A percentile compares a stretch with the other conserved stretches of the same genome.
Conservation (phyloP, 2,888 invertebrate species). For the Sinopyrophorus schimmeli region DNA sequence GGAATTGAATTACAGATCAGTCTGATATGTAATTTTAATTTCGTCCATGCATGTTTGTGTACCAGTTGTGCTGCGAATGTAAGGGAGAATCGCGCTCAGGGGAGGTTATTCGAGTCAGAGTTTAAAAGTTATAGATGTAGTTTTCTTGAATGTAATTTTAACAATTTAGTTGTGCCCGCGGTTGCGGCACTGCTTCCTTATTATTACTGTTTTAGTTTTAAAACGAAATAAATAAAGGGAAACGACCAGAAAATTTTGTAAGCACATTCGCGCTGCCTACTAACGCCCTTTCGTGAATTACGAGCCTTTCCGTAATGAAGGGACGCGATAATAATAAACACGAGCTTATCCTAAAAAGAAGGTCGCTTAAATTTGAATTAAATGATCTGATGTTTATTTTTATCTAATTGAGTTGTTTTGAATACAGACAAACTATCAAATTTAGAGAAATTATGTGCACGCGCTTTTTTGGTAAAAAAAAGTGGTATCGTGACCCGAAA, state of each 20-base stretch:
- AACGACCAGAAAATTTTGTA: slow-evolving; percentile 6
- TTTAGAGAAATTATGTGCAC: too few species aligned
- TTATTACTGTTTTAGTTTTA: slow-evolving; percentile 14
- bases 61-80: slow-evolving; percentile 21
- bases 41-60: slow-evolving; percentile 22
- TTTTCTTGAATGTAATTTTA: slow-evolving; percentile 16
- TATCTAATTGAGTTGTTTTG: too few species aligned
- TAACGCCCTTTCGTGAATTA: slow-evolving; percentile 9
- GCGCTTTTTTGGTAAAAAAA: too few species aligned
- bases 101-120: slow-evolving; percentile 18
- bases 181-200: slow-evolving; percentile 14
- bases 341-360: slow-evolving; percentile 9
- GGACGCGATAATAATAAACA: slow-evolving; percentile 13
- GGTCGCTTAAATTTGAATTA: slow-evolving; percentile 12
- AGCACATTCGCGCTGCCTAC: slow-evolving; percentile 5
- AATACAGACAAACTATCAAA: too few species aligned
- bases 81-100: slow-evolving; percentile 16
- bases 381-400: too few species aligned
- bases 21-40: slow-evolving; percentile 27
- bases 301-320: slow-evolving; percentile 4
- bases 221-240: slow-evolving; percentile 6
- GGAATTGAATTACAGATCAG: slow-evolving; percentile 25
- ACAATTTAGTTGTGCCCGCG: slow-evolving; percentile 13
- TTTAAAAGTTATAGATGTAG: slow-evolving; percentile 22
- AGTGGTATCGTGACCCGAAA: too few species aligned